Evolutionary conservation across 37 sponge, comb jelly and placozoan genomes (phyloP).

Genomic region (Beroe ovata): DNA sequence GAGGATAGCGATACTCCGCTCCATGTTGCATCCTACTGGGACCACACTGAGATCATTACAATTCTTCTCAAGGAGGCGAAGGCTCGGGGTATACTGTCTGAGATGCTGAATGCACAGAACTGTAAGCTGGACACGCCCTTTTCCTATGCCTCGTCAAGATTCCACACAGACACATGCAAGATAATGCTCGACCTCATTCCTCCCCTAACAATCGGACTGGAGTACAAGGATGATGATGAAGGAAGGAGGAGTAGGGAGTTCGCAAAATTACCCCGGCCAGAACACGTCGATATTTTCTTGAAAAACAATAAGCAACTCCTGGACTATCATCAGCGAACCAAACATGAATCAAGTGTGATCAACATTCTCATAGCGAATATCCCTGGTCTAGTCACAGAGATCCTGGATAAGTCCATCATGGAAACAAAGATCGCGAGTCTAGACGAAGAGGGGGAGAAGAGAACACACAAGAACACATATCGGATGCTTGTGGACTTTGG

Average conservation of each 20-base stretch:
- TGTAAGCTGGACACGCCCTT: not conserved
- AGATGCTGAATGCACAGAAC: not conserved
- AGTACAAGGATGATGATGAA: not conserved
- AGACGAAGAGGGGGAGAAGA: not conserved
- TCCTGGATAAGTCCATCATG: conserved; percentile 17
- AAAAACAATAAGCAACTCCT: not conserved
- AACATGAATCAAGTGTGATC: not conserved
- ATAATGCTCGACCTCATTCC: not conserved
- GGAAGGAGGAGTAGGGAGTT: not conserved
- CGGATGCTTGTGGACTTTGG: conserved; percentile 24
- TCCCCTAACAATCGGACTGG: not conserved
- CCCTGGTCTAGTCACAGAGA: not conserved
- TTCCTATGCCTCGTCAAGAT: not conserved
- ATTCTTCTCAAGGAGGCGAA: not conserved
- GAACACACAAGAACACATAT: not conserved
- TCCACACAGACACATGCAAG: not conserved
- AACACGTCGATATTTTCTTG: not conserved
- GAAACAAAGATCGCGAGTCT: not conserved
- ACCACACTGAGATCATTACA: not conserved
- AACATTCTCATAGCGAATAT: not conserved
- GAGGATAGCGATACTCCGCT: conserved; percentile 7
- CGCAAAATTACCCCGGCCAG: not conserved
- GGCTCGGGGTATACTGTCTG: not conserved
- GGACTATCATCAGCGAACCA: not conserved
- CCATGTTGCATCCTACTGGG: not conserved